A percentile compares a stretch with the other conserved stretches of the same genome.
Evolutionary conservation across 2,797 vertebrate genomes (phyloP).

Genomic region (Myoxocephalus aenaeus): DNA sequence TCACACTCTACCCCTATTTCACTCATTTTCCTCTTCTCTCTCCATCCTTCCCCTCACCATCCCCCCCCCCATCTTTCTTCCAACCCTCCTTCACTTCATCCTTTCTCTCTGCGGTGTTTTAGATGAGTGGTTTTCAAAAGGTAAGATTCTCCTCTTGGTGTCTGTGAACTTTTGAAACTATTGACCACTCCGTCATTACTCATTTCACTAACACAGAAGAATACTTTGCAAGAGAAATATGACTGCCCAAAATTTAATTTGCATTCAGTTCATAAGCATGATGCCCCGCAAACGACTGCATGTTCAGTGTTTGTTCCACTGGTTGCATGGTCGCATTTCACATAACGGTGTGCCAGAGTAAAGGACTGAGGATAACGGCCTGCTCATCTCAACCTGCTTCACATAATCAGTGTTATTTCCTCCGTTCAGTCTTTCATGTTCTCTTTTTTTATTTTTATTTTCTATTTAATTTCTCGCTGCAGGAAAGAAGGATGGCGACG

Average conservation of each 20-base stretch:
- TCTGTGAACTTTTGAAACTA: slow-evolving; percentile 48
- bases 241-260: slow-evolving; percentile 10
- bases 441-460: neutral
- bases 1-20: slow-evolving; percentile 77
- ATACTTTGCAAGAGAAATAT: slow-evolving; percentile 11
- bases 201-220: slow-evolving; percentile 55
- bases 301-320: slow-evolving; percentile 55
- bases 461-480: slow-evolving; percentile 16
- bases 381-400: slow-evolving; percentile 18
- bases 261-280: slow-evolving; percentile 52
- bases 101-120: slow-evolving; percentile 73
- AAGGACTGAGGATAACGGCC: slow-evolving; percentile 25
- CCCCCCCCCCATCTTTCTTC: slow-evolving; percentile 53
- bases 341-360: neutral
- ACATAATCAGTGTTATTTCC: neutral
- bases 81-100: slow-evolving; percentile 72
- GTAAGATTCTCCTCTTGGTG: slow-evolving; percentile 87
- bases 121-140: slow-evolving; percentile 99
- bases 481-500: slow-evolving; percentile 93
- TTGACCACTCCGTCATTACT: slow-evolving; percentile 28
- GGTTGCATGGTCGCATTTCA: slow-evolving; percentile 58
- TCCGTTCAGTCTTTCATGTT: neutral
- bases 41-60: slow-evolving; percentile 64
- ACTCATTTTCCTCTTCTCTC: slow-evolving; percentile 58
- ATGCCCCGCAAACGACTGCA: slow-evolving; percentile 58